phyloP scores from a whole-genome alignment of 2,888 invertebrate genomes.

The Adela reaumurella region DNA sequence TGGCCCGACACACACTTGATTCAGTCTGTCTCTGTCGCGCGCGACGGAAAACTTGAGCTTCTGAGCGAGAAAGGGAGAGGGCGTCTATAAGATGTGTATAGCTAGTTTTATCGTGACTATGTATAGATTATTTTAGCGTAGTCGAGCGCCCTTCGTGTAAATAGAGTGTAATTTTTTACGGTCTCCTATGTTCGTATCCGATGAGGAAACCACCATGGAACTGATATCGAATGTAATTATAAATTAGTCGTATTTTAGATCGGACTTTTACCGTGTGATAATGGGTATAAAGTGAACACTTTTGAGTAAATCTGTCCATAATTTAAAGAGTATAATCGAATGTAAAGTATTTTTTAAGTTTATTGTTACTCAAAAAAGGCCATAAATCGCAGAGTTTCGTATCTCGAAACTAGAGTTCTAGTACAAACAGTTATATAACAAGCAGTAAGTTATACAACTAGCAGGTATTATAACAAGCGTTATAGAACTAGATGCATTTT shows the following conservation, averaged over 20 bases:
- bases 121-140: neutral
- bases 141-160: neutral
- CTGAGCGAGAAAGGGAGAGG: conserved; percentile 19
- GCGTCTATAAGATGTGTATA: neutral
- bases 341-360: neutral
- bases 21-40: conserved; percentile 33
- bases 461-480: no score
- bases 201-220: neutral
- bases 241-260: neutral
- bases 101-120: neutral
- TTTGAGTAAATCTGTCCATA: neutral
- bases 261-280: neutral
- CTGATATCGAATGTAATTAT: neutral
- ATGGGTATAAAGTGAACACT: neutral
- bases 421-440: no score
- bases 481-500: no score
- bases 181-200: neutral
- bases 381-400: neutral
- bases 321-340: neutral
- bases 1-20: conserved; percentile 47
- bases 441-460: no score
- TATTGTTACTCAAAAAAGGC: neutral
- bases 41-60: conserved; percentile 39
- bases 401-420: neutral
- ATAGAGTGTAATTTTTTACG: neutral